Evolutionary conservation across 2,888 invertebrate species (phyloP), one percentile per base, ranked within the genome.

Genomic region (Nyleta sp.): DNA sequence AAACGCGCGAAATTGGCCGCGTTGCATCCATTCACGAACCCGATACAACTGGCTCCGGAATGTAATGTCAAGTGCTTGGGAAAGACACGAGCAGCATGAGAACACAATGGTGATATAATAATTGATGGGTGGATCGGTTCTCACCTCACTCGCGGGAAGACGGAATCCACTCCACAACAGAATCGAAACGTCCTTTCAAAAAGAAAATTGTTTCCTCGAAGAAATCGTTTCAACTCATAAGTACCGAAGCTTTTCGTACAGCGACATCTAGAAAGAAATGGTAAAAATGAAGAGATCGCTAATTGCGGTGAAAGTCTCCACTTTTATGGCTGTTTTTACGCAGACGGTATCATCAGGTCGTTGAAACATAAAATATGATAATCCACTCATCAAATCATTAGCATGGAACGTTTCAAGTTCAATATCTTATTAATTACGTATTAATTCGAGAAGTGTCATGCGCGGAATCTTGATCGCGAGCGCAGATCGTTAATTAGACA

Each of bases 21-120:
- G 53, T 42, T 48, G 13, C 31, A 65, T 31, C 46, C 22, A 67
- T 67, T 67, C 46, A 67, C 55, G 55, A 55, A 24, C 7, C n/a
- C 44, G 13, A 18, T 46, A 35, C 17, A 64, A 52, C 38, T 59
- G 33, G 15, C 44, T 40, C 10, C 44, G 55, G 44, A 67, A 55
- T 67, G 33, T 55, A 33, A 55, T 53, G 55, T 68, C 55, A 67
- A 53, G 67, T 67, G 35, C 53, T 48, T 42, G 38, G 44, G 55
- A 68, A 46, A 55, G 55, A 67, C 44, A 68, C 55, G 46, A 53
- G 46, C 46, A 38, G 17, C 48, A 48, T 48, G 57, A 68, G 67
- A 68, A 68, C 31, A 28, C 46, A 55, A 55, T 68, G 38, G 35
- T 55, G 68, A 38, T 57, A 46, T 8, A 68, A 57, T 48, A 68